Conservation (phyloP, 2,113 vertebrate genomes). For the Bujurquina vittata region DNA sequence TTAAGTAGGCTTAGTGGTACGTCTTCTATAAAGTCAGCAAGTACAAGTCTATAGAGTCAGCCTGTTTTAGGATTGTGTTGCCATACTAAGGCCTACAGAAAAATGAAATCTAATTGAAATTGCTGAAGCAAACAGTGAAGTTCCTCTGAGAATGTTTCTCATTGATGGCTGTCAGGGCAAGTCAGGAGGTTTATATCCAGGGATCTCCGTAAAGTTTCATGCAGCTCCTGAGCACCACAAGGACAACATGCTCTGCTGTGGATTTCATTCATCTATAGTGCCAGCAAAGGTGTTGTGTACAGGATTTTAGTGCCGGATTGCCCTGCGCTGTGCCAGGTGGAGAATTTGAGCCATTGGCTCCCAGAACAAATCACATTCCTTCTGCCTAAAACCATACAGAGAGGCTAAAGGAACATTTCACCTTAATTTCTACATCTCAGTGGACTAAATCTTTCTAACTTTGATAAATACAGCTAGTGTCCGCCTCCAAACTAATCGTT, state of each 20-base stretch:
- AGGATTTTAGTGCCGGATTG: too few species aligned
- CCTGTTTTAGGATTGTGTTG: neutral
- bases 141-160: neutral
- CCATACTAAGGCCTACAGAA: neutral
- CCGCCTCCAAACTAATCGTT: neutral
- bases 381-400: fast-evolving
- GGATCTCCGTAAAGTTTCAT: neutral
- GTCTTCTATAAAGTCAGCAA: neutral
- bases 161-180: neutral
- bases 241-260: neutral
- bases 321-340: too few species aligned
- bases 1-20: neutral
- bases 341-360: too few species aligned
- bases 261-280: fast-evolving
- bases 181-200: neutral
- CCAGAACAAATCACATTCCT: too few species aligned
- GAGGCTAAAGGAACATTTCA: neutral
- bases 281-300: neutral
- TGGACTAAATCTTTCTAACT: neutral
- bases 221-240: neutral
- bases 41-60: neutral
- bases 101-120: neutral
- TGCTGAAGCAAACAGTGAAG: neutral
- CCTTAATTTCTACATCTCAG: fast-evolving
- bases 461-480: neutral